A percentile compares a stretch with the other conserved stretches of the same genome.
phyloP scores from a whole-genome alignment of 2,797 vertebrate species.

The Odontamblyopus rebecca region DNA sequence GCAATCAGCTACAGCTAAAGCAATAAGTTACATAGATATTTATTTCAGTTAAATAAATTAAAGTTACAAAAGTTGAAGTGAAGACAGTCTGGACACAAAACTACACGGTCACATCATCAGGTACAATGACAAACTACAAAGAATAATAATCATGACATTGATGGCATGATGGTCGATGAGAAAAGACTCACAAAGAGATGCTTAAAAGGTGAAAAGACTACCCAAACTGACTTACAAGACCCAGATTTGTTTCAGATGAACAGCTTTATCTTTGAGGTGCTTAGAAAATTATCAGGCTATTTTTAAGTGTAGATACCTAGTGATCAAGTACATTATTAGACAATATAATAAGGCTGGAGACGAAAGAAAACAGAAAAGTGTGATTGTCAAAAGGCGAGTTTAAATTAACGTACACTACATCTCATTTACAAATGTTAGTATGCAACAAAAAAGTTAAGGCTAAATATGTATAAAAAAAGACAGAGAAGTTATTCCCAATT shows the following conservation, averaged over 20 bases:
- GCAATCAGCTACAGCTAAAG: background rate
- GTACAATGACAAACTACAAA: conserved; percentile 40
- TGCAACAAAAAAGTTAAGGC: background rate
- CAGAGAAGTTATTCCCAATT: background rate
- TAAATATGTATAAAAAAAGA: background rate
- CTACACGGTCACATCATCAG: conserved; percentile 38
- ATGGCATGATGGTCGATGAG: conserved; percentile 11
- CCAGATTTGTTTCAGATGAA: conserved; percentile 4
- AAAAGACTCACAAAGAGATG: conserved; percentile 11
- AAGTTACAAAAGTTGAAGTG: conserved; percentile 71
- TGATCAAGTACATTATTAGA: background rate
- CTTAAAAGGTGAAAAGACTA: conserved; percentile 17
- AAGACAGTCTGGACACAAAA: conserved; percentile 46
- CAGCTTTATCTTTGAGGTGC: background rate
- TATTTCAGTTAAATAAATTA: conserved; percentile 86
- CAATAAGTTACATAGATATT: conserved; percentile 56
- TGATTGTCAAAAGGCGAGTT: background rate
- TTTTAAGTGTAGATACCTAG: background rate
- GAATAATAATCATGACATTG: conserved; percentile 20
- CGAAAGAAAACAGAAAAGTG: conserved; percentile 35
- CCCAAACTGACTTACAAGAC: conserved; percentile 32
- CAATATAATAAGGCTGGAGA: conserved; percentile 1
- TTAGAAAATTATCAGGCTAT: too few species aligned
- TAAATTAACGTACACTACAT: background rate
- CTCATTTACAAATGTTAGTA: background rate